These are phyloP conservation scores for Nesidiocoris tenuis DNA, from an alignment of 2,888 invertebrate genomes.

Conservation along the genomic window DNA sequence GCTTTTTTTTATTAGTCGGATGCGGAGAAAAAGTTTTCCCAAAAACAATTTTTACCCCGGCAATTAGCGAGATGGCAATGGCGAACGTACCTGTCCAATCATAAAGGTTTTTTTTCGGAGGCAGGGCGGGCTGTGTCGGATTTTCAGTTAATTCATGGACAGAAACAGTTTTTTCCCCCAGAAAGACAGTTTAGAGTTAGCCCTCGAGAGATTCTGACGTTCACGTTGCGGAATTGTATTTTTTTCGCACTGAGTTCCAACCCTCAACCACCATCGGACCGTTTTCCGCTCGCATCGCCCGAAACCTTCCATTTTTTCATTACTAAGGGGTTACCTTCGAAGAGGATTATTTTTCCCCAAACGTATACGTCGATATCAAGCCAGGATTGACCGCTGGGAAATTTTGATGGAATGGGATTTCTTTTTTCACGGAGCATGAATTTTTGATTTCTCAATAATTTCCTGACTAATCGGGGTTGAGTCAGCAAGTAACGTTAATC, in stretches of 20 bases:
- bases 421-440: no score
- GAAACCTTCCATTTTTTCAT: constrained; percentile 37
- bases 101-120: constrained; percentile 40
- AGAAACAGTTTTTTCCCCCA: constrained; percentile 34
- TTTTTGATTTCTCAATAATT: no score
- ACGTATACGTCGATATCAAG: neutral
- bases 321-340: constrained; percentile 35
- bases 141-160: constrained; percentile 43
- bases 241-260: constrained; percentile 20
- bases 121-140: constrained; percentile 34
- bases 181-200: constrained; percentile 41
- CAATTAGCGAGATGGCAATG: constrained; percentile 44
- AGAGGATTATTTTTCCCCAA: constrained; percentile 28
- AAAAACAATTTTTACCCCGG: constrained; percentile 42
- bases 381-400: neutral
- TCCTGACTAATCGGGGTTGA: no score
- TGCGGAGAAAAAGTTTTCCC: constrained; percentile 31
- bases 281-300: neutral
- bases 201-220: constrained; percentile 42
- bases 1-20: constrained; percentile 13
- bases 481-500: no score
- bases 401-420: neutral
- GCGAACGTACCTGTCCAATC: constrained; percentile 43
- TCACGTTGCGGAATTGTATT: constrained; percentile 26
- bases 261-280: neutral